phyloP scores from a whole-genome alignment of 2,113 vertebrate species.

The Microtus oregoni region DNA sequence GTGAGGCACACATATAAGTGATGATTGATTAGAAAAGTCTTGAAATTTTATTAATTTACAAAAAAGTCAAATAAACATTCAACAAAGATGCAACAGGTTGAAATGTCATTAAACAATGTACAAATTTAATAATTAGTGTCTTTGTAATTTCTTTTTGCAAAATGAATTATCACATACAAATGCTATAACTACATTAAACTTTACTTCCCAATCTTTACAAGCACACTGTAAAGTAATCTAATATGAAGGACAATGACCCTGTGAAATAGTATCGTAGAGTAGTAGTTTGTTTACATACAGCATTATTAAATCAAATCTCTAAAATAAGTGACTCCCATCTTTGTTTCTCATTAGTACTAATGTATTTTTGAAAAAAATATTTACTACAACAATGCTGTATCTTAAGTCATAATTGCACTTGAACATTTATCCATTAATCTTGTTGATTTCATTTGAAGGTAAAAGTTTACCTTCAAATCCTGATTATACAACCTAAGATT shows the following conservation, averaged over 20 bases:
- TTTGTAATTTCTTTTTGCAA: constrained; percentile 22
- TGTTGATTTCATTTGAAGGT: neutral
- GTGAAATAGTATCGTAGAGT: neutral
- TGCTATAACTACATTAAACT: constrained; percentile 48
- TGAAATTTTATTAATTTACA: constrained; percentile 4
- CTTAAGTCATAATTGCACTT: constrained; percentile 18
- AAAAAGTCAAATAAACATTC: constrained; percentile 37
- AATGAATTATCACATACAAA: constrained; percentile 1
- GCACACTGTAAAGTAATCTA: neutral
- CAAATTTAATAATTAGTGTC: neutral
- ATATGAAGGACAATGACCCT: neutral
- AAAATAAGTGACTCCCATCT: constrained; percentile 11
- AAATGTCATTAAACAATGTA: neutral
- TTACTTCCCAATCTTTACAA: neutral
- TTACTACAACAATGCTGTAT: neutral
- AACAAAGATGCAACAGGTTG: constrained; percentile 64
- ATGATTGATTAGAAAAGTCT: neutral
- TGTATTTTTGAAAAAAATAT: neutral
- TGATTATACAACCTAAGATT: neutral
- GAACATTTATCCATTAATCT: neutral
- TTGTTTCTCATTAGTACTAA: neutral
- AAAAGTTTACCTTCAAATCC: constrained; percentile 1
- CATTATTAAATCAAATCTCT: constrained; percentile 45
- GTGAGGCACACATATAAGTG: constrained; percentile 19
- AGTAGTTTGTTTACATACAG: constrained; percentile 1